These are phyloP conservation scores for Pogonognathellus flavescens DNA, from an alignment of 1,140 invertebrate species.

Conservation along the genomic window DNA sequence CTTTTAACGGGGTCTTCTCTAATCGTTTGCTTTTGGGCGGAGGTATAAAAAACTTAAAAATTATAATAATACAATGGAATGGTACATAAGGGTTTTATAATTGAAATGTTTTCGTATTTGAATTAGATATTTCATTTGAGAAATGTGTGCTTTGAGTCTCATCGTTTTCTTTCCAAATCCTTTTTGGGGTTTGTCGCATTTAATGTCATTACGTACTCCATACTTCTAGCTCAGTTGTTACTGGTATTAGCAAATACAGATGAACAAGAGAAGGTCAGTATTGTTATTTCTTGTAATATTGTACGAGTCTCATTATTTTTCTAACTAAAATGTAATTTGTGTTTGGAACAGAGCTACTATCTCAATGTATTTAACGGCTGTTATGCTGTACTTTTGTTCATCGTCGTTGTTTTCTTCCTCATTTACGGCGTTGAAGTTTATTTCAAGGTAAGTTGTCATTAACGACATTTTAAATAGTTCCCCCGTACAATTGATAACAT, in stretches of 20 bases:
- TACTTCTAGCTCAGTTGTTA: constrained; percentile 82
- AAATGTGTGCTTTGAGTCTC: constrained; percentile 86
- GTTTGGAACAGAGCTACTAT: constrained; percentile 78
- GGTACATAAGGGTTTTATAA: too few species aligned
- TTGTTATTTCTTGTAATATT: neutral
- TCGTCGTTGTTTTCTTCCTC: constrained; percentile 92
- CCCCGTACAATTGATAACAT: neutral
- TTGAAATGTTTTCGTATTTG: constrained; percentile 68
- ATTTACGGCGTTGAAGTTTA: constrained; percentile 96
- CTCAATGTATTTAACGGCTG: constrained; percentile 91
- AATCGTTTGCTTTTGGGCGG: constrained; percentile 95
- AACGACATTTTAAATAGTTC: neutral
- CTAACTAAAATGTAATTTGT: neutral
- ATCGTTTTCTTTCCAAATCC: constrained; percentile 92
- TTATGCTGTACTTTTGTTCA: constrained; percentile 89
- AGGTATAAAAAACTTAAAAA: constrained; percentile 76
- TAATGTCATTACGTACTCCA: constrained; percentile 89
- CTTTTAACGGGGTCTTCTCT: constrained; percentile 90
- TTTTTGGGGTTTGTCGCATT: constrained; percentile 92
- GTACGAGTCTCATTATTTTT: constrained; percentile 7
- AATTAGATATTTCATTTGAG: constrained; percentile 89
- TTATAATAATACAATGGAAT: neutral
- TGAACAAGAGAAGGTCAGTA: constrained; percentile 75
- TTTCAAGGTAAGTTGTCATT: constrained; percentile 81
- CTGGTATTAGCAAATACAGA: constrained; percentile 76